These are phyloP conservation scores for Standfussiana lucernea DNA, from an alignment of 2,888 invertebrate species.

Conservation along the genomic window DNA sequence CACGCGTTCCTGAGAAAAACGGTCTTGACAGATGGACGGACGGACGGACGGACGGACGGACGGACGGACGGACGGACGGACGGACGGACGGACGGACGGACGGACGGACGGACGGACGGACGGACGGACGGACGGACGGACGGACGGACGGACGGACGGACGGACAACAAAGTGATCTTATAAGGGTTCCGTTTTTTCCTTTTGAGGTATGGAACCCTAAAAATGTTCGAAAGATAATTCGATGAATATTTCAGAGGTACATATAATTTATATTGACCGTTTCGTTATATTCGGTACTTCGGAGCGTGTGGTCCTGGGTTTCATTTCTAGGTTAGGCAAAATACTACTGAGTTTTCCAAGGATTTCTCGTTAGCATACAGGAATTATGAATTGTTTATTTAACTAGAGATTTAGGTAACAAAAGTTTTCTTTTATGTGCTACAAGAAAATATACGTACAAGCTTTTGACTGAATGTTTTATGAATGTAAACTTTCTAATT, in stretches of 20 bases:
- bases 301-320: background rate
- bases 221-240: background rate
- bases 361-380: background rate
- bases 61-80: too few relatives aligned
- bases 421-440: background rate
- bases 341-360: background rate
- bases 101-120: too few relatives aligned
- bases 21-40: too few relatives aligned
- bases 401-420: background rate
- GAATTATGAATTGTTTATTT: background rate
- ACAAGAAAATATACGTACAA: background rate
- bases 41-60: too few relatives aligned
- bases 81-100: too few relatives aligned
- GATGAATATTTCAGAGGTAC: conserved; percentile 6
- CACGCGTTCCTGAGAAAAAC: too few relatives aligned
- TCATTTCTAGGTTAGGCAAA: too few relatives aligned
- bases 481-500: conserved; percentile 8
- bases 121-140: too few relatives aligned
- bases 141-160: too few relatives aligned
- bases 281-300: background rate
- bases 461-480: background rate
- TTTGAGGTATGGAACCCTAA: too few relatives aligned
- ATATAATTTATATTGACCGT: background rate
- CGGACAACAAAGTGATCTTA: too few relatives aligned
- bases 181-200: too few relatives aligned